Conservation (phyloP, 2,113 vertebrate species). For the Lepidothrix coronata region DNA sequence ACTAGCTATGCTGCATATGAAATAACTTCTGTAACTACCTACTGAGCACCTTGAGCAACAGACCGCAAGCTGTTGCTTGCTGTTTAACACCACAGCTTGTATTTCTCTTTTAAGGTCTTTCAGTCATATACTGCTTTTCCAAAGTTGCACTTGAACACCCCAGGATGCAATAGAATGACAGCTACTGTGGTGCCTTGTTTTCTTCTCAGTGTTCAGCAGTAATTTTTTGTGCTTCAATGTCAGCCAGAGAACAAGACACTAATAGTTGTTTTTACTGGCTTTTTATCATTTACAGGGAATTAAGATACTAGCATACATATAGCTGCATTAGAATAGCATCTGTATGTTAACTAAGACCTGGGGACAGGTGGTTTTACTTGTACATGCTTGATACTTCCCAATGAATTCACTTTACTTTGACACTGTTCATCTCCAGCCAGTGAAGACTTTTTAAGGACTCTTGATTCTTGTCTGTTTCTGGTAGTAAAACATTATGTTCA, state of each 20-base stretch:
- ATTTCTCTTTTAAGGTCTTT: not conserved
- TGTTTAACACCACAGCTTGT: not conserved
- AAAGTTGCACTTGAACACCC: not conserved
- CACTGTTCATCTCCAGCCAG: not conserved
- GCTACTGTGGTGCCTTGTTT: not conserved
- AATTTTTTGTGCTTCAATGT: not conserved
- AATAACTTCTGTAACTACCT: not conserved
- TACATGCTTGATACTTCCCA: not conserved
- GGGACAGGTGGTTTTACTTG: not conserved
- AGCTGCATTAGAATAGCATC: not conserved
- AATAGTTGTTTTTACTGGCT: not conserved
- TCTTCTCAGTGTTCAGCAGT: not conserved
- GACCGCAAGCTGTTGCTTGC: accelerated
- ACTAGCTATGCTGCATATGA: not conserved
- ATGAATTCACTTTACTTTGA: not conserved
- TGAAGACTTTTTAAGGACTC: not conserved
- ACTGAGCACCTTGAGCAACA: not conserved
- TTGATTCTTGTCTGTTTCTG: not conserved
- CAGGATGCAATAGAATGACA: not conserved
- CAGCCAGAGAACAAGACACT: not conserved
- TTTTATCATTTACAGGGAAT: not conserved
- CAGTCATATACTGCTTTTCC: not conserved
- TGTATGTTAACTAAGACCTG: not conserved
- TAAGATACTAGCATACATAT: not conserved
- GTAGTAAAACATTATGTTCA: not conserved